Conservation (phyloP, 2,888 invertebrate genomes). For the Cephus nigrinus region DNA sequence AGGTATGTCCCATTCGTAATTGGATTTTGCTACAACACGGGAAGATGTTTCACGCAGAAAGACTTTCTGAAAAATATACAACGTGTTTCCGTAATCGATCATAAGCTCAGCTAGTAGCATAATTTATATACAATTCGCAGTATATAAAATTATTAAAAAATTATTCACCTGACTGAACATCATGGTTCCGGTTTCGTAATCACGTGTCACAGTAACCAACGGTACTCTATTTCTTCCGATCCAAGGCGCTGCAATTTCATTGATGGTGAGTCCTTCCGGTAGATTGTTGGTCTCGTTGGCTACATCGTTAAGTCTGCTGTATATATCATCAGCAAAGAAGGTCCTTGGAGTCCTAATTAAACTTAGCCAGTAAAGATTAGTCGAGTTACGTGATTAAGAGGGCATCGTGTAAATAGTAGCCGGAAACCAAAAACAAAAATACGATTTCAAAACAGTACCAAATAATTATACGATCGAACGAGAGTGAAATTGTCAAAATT, state of each 20-base stretch:
- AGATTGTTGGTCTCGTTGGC: slow-evolving; percentile 70
- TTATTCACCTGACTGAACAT: slow-evolving; percentile 73
- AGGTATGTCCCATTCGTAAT: slow-evolving; percentile 81
- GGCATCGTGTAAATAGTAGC: too few species aligned
- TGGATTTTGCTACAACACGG: slow-evolving; percentile 6
- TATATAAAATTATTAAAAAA: too few species aligned
- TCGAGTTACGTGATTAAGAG: too few species aligned
- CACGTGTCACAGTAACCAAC: slow-evolving; percentile 76
- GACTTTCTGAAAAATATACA: slow-evolving; percentile 24
- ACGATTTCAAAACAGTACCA: too few species aligned
- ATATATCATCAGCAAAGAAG: slow-evolving; percentile 84
- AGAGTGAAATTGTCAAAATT: too few species aligned
- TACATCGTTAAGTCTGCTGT: slow-evolving; percentile 78
- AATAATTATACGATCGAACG: too few species aligned
- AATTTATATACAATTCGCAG: too few species aligned
- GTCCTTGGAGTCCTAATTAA: slow-evolving; percentile 74
- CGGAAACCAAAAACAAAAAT: too few species aligned
- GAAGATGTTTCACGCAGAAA: slow-evolving; percentile 30
- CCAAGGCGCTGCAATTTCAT: slow-evolving; percentile 84
- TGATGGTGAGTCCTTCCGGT: slow-evolving; percentile 71
- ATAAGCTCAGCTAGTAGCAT: too few species aligned
- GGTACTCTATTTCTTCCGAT: slow-evolving; percentile 84
- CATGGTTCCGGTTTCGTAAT: slow-evolving; percentile 75
- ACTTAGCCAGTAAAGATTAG: too few species aligned
- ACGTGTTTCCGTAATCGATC: too few species aligned